phyloP scores from a whole-genome alignment of 2,888 invertebrate genomes.

The Drosophila recens region DNA sequence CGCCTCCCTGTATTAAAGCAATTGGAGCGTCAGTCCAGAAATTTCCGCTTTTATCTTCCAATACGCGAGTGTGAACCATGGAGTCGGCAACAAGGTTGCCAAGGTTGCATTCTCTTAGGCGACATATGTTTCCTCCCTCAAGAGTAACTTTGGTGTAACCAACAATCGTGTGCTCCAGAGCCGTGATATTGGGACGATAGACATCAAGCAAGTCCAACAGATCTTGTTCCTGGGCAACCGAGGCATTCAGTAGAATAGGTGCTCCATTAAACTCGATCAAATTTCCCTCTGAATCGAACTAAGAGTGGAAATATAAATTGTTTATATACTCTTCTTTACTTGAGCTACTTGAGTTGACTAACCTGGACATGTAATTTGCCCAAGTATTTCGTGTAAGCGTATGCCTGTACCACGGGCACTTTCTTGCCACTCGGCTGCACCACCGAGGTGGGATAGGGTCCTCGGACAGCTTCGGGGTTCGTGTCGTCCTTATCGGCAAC shows the following conservation, averaged over 20 bases:
- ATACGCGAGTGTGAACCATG: constrained; percentile 87
- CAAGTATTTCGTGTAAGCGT: constrained; percentile 95
- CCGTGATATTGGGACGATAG: constrained; percentile 87
- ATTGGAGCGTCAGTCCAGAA: constrained; percentile 93
- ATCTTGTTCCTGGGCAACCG: constrained; percentile 89
- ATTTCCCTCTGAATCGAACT: constrained; percentile 91
- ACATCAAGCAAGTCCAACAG: constrained; percentile 88
- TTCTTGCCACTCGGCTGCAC: constrained; percentile 89
- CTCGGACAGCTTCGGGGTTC: constrained; percentile 83
- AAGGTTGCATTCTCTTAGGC: constrained; percentile 92
- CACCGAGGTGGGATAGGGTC: constrained; percentile 92
- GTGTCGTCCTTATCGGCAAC: constrained; percentile 59
- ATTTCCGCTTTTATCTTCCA: constrained; percentile 74
- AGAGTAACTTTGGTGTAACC: constrained; percentile 90
- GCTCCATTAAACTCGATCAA: constrained; percentile 89
- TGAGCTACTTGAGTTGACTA: background rate
- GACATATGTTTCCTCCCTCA: constrained; percentile 89
- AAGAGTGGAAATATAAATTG: background rate
- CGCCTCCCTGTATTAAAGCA: constrained; percentile 91
- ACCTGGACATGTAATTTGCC: constrained; percentile 89
- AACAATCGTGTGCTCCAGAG: constrained; percentile 87
- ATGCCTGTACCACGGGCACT: constrained; percentile 95
- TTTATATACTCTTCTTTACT: no score
- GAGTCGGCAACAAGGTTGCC: constrained; percentile 94
- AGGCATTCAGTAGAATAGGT: constrained; percentile 90